Conservation (phyloP, 2,888 invertebrate species). For the Zootermopsis nevadensis region DNA sequence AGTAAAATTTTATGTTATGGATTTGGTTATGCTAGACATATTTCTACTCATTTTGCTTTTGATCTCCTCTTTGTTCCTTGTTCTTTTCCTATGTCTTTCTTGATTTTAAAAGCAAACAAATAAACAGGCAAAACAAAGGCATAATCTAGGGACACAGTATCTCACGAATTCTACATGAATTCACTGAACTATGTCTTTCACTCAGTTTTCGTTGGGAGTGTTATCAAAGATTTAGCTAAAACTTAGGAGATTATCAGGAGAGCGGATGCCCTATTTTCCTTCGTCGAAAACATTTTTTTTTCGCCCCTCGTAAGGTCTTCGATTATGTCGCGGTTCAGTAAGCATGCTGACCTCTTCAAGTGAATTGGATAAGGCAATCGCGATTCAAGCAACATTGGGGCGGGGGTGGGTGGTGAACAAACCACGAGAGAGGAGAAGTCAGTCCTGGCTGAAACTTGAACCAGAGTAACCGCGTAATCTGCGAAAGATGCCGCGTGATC, state of each 20-base stretch:
- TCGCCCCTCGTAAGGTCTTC: not conserved
- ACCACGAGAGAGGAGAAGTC: slow-evolving; percentile 1
- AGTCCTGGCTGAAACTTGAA: not conserved
- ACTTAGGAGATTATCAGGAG: not conserved
- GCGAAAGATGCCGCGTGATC: not conserved
- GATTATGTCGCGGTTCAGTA: slow-evolving; percentile 1
- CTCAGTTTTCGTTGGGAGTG: not conserved
- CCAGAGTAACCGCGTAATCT: not conserved
- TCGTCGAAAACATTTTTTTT: slow-evolving; percentile 15
- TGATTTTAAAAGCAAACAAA: no score
- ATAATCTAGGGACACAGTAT: no score
- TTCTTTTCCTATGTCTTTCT: no score
- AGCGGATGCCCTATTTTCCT: not conserved
- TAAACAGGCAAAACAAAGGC: no score
- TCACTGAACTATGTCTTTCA: not conserved
- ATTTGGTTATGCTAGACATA: no score
- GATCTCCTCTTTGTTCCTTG: no score
- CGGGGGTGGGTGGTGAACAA: not conserved
- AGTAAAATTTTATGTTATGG: no score
- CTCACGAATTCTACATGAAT: no score
- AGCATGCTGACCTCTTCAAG: not conserved
- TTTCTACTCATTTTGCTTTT: no score
- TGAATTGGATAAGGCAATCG: not conserved
- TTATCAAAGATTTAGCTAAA: slow-evolving; percentile 12
- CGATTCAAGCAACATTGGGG: not conserved